Percentiles rank a stretch among this genome's conserved stretches.
Conservation (phyloP, 2,888 invertebrate genomes). For the Sarcophaga carnaria region DNA sequence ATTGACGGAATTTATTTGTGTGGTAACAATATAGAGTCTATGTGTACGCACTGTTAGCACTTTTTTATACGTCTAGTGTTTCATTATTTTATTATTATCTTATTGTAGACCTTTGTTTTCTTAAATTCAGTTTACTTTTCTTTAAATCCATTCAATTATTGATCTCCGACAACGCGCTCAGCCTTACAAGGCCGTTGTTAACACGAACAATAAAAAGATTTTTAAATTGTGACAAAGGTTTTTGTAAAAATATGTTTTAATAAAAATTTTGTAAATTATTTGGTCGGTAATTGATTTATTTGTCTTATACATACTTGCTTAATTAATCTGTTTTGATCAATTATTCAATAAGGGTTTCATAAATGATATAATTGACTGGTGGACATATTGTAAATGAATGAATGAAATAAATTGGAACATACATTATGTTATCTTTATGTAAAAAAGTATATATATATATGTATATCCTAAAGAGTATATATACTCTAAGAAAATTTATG, state of each 20-base stretch:
- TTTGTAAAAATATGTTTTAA: background rate
- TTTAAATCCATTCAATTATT: conserved; percentile 3
- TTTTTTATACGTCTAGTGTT: background rate
- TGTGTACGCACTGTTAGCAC: background rate
- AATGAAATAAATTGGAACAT: too few relatives aligned
- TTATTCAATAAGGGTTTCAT: conserved; percentile 13
- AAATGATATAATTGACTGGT: too few relatives aligned
- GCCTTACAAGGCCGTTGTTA: conserved; percentile 30
- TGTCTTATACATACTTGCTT: background rate
- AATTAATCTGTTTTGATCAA: conserved; percentile 30
- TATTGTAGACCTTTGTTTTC: background rate
- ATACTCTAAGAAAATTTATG: too few relatives aligned
- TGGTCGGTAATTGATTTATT: conserved; percentile 40
- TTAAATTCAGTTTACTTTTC: background rate
- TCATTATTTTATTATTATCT: conserved; percentile 1
- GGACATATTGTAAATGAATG: too few relatives aligned
- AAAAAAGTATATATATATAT: too few relatives aligned
- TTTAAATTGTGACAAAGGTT: too few relatives aligned
- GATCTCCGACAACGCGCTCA: background rate
- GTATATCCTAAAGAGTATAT: too few relatives aligned
- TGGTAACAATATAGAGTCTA: conserved; percentile 16
- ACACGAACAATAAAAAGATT: too few relatives aligned
- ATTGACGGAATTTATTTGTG: background rate
- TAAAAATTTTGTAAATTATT: conserved; percentile 27
- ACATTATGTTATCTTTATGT: too few relatives aligned